A percentile compares a stretch with the other conserved stretches of the same genome.
phyloP scores from a whole-genome alignment of 2,888 invertebrate species.

The Sphaerophoria taeniata region DNA sequence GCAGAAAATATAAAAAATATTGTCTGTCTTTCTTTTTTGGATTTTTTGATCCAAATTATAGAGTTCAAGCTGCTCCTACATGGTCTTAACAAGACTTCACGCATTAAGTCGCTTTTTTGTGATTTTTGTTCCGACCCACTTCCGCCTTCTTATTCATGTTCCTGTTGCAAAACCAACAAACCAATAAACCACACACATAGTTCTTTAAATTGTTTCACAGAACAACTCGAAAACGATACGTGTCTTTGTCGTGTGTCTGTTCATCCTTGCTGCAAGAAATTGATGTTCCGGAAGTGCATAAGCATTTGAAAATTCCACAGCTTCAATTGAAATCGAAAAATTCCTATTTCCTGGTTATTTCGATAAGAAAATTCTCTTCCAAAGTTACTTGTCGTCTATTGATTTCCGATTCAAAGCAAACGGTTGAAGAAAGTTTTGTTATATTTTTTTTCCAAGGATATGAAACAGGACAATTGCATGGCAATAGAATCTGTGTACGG shows the following conservation, averaged over 20 bases:
- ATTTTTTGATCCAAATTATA: not conserved
- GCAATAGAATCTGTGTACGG: not conserved
- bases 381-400: not conserved
- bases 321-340: constrained; percentile 23
- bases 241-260: not conserved
- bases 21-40: not conserved
- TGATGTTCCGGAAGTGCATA: constrained; percentile 12
- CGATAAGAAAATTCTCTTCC: constrained; percentile 15
- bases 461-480: not conserved
- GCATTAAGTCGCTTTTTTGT: too few species aligned
- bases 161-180: too few species aligned
- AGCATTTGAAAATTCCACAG: constrained; percentile 14
- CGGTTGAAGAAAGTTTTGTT: constrained; percentile 2
- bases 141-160: too few species aligned
- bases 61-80: too few species aligned
- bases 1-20: constrained; percentile 21
- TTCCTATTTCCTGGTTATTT: constrained; percentile 17
- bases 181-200: too few species aligned
- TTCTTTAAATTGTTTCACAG: too few species aligned
- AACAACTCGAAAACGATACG: too few species aligned
- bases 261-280: constrained; percentile 1
- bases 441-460: not conserved
- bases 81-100: too few species aligned
- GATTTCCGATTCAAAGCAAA: constrained; percentile 43
- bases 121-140: too few species aligned